A percentile compares a stretch with the other conserved stretches of the same genome.
Evolutionary conservation across 2,113 vertebrate genomes (phyloP).

Genomic region (Oenanthe melanoleuca): DNA sequence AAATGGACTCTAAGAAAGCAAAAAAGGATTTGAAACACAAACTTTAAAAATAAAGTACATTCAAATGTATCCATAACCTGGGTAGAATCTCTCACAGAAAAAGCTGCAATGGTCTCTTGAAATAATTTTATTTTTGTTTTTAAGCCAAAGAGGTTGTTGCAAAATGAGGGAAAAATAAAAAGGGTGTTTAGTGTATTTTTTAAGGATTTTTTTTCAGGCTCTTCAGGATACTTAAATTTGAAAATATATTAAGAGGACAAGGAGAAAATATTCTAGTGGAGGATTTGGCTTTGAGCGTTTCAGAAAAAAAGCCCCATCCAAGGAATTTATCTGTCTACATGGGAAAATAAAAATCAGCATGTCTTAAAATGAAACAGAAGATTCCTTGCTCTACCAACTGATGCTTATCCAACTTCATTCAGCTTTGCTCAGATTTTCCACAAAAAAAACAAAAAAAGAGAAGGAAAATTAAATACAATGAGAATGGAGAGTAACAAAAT

Average conservation of each 20-base stretch:
- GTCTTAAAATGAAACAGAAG: constrained; percentile 2
- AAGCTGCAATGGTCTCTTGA: not conserved
- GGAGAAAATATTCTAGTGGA: not conserved
- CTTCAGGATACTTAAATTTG: not conserved
- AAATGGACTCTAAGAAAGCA: not conserved
- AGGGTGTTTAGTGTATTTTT: not conserved
- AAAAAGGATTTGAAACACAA: not conserved
- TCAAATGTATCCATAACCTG: not conserved
- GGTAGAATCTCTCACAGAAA: not conserved
- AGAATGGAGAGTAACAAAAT: not conserved
- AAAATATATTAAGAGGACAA: not conserved
- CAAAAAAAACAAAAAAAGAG: not conserved
- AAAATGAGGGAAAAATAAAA: not conserved
- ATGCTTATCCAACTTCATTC: not conserved
- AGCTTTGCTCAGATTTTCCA: not conserved
- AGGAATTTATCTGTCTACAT: not conserved
- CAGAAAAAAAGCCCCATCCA: not conserved
- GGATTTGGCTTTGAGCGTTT: not conserved
- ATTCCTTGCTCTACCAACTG: not conserved
- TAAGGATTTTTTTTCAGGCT: not conserved
- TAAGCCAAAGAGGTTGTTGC: not conserved
- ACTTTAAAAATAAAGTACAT: not conserved
- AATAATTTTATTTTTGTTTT: not conserved
- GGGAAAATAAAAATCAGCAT: not conserved
- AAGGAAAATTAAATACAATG: not conserved